Percentiles rank a stretch among this genome's conserved stretches.
phyloP scores from a whole-genome alignment of 2,797 vertebrate genomes.

The Neosilurus hyrtlii region DNA sequence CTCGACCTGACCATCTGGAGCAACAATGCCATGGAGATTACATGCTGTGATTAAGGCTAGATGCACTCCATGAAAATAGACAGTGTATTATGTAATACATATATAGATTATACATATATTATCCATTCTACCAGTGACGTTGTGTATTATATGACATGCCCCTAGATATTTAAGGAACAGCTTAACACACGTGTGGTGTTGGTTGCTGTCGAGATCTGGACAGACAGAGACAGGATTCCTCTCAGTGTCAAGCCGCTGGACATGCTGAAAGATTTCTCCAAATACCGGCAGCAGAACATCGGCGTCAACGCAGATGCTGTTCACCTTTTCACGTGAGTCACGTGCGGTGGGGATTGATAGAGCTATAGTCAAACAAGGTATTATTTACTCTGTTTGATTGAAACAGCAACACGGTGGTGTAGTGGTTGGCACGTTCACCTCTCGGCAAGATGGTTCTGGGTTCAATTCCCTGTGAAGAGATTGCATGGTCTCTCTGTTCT shows the following conservation, averaged over 20 bases:
- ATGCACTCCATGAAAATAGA: no score
- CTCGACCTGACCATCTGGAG: no score
- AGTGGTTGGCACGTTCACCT: no score
- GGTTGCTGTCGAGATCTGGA: conserved; percentile 85
- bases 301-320: conserved; percentile 80
- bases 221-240: conserved; percentile 79
- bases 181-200: conserved; percentile 84
- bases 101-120: neutral
- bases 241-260: conserved; percentile 78
- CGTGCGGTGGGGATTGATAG: neutral
- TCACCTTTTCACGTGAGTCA: conserved; percentile 83
- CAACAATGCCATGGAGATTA: no score
- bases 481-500: no score
- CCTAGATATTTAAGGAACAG: conserved; percentile 86
- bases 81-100: neutral
- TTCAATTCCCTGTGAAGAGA: no score
- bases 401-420: no score
- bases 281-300: conserved; percentile 78
- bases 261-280: conserved; percentile 84
- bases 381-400: no score
- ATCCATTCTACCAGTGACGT: neutral
- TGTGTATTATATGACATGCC: neutral
- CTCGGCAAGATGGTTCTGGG: no score
- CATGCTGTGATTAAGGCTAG: no score
- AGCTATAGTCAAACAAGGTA: neutral